Evolutionary conservation across 2,888 invertebrate genomes (phyloP), one percentile per base, ranked within the genome.

Genomic region (Hydriomena furcata): DNA sequence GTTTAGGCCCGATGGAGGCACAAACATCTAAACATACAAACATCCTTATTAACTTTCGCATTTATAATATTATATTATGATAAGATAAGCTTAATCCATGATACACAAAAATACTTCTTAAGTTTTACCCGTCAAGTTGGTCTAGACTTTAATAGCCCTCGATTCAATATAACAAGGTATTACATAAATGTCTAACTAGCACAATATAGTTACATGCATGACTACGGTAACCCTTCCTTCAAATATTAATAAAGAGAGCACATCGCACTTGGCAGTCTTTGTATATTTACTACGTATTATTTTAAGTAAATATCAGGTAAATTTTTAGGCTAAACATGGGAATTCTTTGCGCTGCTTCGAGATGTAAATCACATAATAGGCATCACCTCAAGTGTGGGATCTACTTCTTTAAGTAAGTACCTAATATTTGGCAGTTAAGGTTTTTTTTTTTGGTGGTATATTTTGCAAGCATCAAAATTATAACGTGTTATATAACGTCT

Each of bases 271-370:
- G 36, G 24, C 23, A 24, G 24, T 24, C 36, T 13, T 23, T 17
- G 2, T 17, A 4, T 4, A n/a, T 17, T 17, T 23, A 24, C 36
- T 36, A 23, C 0, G 23, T 5, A 35, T 13, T 17, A 31, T 23
- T 23, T 7, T 34, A 34, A 24, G 24, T 6, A 17, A 21, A 11
- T 24, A 23, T n/a, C 2, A 10, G 12, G 37, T 40, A 32, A 25
- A 25, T 25, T 42, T 42, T 17, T 34, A 42, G 42, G 32, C 8
- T 25, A 11, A 24, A 20, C 23, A 32, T 42, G 34, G 42, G 42
- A 3, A 6, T 25, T 10, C 6, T 34, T 8, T 42, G 42, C 24
- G 25, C 25, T 0, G 34, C 10, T 17, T 11, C 8, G n/a, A 24
- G 17, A 11, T 42, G 42, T 42, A 25, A 5, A 20, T 42, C 42